phyloP scores from a whole-genome alignment of 2,888 invertebrate species.

The Diadegma fenestrale region DNA sequence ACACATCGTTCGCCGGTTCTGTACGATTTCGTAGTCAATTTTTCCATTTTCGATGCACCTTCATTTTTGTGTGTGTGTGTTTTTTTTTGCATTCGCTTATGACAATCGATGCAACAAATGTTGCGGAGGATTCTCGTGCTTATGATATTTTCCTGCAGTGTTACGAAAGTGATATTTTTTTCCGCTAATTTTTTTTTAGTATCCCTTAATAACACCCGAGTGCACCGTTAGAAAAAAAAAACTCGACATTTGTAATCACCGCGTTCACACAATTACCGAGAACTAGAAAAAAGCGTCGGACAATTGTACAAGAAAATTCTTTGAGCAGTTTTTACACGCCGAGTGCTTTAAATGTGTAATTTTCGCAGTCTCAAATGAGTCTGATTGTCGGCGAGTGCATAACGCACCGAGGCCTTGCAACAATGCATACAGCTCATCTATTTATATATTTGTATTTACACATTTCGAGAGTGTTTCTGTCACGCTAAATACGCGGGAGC shows the following conservation, averaged over 20 bases:
- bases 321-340: neutral
- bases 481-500: slow-evolving; percentile 58
- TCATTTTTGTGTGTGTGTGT: neutral
- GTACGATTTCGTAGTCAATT: slow-evolving; percentile 10
- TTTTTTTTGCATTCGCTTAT: neutral
- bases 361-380: slow-evolving; percentile 6
- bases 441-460: slow-evolving; percentile 6
- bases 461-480: slow-evolving; percentile 37
- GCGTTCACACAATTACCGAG: slow-evolving; percentile 28
- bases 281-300: slow-evolving; percentile 17
- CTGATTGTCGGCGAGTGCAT: slow-evolving; percentile 53
- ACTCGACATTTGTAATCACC: slow-evolving; percentile 27
- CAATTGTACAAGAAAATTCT: slow-evolving; percentile 42
- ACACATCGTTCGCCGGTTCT: slow-evolving; percentile 42
- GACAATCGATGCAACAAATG: neutral
- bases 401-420: slow-evolving; percentile 46
- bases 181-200: slow-evolving; percentile 1
- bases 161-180: neutral
- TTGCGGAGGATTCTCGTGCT: neutral
- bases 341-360: slow-evolving; percentile 1
- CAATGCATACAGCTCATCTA: slow-evolving; percentile 1
- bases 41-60: neutral
- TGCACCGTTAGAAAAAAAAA: neutral
- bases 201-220: slow-evolving; percentile 10
- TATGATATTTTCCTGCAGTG: slow-evolving; percentile 5